phyloP scores from a whole-genome alignment of 2,113 vertebrate genomes.

The Asarcornis scutulata region DNA sequence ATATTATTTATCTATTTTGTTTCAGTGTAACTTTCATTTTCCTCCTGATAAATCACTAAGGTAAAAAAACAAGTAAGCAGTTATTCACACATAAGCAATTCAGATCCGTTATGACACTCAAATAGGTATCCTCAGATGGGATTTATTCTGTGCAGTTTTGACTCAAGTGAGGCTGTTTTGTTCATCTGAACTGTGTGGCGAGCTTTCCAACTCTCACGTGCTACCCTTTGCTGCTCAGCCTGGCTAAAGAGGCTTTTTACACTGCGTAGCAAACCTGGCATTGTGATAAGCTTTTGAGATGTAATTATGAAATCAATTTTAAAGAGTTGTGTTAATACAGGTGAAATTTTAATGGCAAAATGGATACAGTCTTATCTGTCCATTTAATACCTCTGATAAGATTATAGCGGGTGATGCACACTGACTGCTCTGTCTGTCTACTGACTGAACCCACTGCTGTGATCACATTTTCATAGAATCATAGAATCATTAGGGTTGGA shows the following conservation, averaged over 20 bases:
- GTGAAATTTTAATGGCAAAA: not conserved
- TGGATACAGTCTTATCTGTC: not conserved
- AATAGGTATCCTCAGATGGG: not conserved
- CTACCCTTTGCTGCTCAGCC: not conserved
- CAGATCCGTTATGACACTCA: not conserved
- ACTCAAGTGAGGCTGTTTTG: not conserved
- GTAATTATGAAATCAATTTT: not conserved
- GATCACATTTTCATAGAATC: not conserved
- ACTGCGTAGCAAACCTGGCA: not conserved
- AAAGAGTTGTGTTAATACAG: not conserved
- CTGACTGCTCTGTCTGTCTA: not conserved
- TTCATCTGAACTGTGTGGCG: not conserved
- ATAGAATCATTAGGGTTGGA: too few species aligned
- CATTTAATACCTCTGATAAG: not conserved
- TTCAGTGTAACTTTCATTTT: not conserved
- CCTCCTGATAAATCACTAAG: not conserved
- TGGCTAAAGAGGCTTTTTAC: not conserved
- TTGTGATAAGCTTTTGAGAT: not conserved
- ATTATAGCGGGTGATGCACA: not conserved
- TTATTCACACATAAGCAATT: fast-evolving
- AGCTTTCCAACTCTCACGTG: not conserved
- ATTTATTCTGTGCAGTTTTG: not conserved
- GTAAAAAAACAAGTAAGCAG: not conserved
- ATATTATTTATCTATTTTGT: too few species aligned
- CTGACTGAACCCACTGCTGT: fast-evolving